Evolutionary conservation across 2,797 vertebrate species (phyloP), one percentile per base, ranked within the genome.

Genomic region (Geotrypetes seraphini): DNA sequence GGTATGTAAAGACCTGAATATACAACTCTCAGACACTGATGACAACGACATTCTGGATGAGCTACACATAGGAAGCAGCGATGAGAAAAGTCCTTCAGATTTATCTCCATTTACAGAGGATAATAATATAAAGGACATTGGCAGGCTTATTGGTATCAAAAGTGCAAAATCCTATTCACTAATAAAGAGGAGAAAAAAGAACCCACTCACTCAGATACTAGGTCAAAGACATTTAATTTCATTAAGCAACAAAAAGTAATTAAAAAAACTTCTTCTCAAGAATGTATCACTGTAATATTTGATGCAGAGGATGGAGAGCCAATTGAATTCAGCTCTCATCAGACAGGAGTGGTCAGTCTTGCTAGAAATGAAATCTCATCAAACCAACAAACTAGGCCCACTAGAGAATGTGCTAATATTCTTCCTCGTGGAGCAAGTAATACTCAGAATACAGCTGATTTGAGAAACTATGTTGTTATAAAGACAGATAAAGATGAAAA

Each of bases 271-370:
- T 86, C 86, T 62, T 91, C 89, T 6, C 86, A 90, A 53, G 88
- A 92, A 57, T 86, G 84, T 33, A 54, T 88, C 18, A 66, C 70
- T 0, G 64, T 84, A 11, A 73, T 90, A 64, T 89, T 87, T 31
- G 85, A 91, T 48, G 84, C 83, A 3, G 81, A 79, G 53, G 77
- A 89, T 22, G 85, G 85, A 10, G 77, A 89, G 36, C 84, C 86
- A 5, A 81, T 90, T 52, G 81, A 89, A 60, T 74, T 90, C 32
- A 77, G 75, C 50, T 72, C 83, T 37, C 79, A 79, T 50, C 86
- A 79, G 49, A 68, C 73, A 13, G 53, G 69, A 31, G 39, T 62
- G 47, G 57, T 67, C 47, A 62, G 71, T 21, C 62, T 70, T 35
- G 62, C 66, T 47, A 71, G 19, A 63, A 72, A 73, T 48, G 75